Conservation (phyloP, 2,888 invertebrate genomes). For the Nephrocerus scutellatus region DNA sequence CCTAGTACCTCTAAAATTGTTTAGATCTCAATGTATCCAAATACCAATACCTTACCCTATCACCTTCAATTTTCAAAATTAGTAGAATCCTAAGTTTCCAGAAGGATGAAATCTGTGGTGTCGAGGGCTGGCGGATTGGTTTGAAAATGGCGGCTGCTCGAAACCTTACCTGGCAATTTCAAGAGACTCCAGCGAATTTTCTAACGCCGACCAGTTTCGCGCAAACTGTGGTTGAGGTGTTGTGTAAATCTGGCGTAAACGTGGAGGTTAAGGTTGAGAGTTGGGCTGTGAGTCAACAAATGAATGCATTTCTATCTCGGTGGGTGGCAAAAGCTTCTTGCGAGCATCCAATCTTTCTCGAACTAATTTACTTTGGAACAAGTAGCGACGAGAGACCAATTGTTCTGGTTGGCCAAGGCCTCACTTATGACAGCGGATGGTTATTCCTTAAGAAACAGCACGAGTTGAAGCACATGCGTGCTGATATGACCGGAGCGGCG, state of each 20-base stretch:
- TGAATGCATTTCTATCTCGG: slow-evolving; percentile 68
- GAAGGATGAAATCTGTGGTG: slow-evolving; percentile 56
- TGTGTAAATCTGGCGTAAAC: slow-evolving; percentile 26
- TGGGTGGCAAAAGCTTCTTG: slow-evolving; percentile 65
- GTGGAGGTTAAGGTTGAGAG: slow-evolving; percentile 36
- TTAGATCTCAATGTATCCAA: too few species aligned
- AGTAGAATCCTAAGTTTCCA: too few species aligned
- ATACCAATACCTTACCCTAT: too few species aligned
- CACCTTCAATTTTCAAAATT: too few species aligned
- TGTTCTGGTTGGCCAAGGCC: slow-evolving; percentile 62
- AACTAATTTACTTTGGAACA: slow-evolving; percentile 64
- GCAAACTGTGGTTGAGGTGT: slow-evolving; percentile 50
- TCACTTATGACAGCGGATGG: slow-evolving; percentile 65
- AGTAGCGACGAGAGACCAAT: slow-evolving; percentile 55
- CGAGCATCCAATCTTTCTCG: slow-evolving; percentile 67
- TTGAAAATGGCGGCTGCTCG: slow-evolving; percentile 63
- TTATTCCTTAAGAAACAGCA: slow-evolving; percentile 54
- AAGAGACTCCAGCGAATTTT: slow-evolving; percentile 69
- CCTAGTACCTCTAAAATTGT: too few species aligned
- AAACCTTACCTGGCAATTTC: slow-evolving; percentile 64
- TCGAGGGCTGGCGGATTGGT: slow-evolving; percentile 62
- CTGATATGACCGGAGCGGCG: slow-evolving; percentile 78
- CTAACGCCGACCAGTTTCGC: slow-evolving; percentile 72
- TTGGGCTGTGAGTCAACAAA: slow-evolving; percentile 67
- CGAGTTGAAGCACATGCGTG: slow-evolving; percentile 63